phyloP scores from a whole-genome alignment of 2,888 invertebrate species.

The Calameuta pallipes region DNA sequence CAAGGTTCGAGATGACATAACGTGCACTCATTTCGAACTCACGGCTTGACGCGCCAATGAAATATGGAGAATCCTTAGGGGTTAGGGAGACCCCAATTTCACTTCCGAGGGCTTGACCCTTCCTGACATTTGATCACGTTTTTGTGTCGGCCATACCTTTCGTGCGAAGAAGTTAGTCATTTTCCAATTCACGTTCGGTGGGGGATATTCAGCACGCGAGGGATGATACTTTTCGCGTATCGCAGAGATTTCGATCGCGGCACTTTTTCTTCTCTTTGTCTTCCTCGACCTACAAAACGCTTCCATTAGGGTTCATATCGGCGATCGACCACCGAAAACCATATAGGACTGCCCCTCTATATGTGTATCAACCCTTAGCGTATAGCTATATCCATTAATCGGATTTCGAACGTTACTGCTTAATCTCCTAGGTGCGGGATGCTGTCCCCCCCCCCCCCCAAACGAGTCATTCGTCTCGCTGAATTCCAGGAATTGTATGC shows the following conservation, averaged over 20 bases:
- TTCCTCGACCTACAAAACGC: neutral
- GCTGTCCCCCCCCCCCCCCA: neutral
- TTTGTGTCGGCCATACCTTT: neutral
- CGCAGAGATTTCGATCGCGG: neutral
- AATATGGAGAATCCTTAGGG: neutral
- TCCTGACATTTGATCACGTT: neutral
- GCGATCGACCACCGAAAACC: neutral
- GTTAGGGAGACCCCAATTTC: neutral
- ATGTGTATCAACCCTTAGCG: neutral
- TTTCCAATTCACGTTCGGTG: neutral
- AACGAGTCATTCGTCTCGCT: constrained; percentile 11
- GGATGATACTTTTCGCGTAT: neutral
- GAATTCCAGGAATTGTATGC: constrained; percentile 24
- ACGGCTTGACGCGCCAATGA: neutral
- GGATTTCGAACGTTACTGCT: neutral
- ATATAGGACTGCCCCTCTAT: neutral
- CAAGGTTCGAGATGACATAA: neutral
- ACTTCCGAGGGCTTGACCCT: neutral
- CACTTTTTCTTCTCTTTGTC: neutral
- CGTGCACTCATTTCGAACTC: neutral
- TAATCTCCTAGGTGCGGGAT: neutral
- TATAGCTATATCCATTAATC: neutral
- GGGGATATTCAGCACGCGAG: neutral
- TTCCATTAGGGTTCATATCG: neutral
- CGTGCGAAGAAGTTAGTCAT: neutral